Base-by-base conservation (phyloP, 1,140 invertebrate species). In the Antheraea mylitta region DNA sequence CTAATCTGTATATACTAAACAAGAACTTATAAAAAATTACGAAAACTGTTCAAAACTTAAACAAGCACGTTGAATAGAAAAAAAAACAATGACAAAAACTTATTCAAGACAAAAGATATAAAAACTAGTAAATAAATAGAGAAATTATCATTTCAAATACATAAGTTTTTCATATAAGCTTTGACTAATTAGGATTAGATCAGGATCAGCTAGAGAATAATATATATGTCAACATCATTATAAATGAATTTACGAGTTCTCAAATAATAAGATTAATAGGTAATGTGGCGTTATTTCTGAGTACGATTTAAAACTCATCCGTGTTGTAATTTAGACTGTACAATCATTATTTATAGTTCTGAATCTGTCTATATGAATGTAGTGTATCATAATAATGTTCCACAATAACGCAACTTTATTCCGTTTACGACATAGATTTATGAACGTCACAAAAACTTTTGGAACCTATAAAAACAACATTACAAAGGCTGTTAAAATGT, bases 401-500 rank as follows among this genome's bases (percentile, higher is more conserved):
- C 11, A 42, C 11, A 11, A n/a, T 13, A 53, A 53, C 1, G 45
- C 45, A 16, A 16, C 45, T 53, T 53, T 53, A n/a, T 53, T n/a
- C 45, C 2, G 9, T 53, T 53, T 53, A 53, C 45, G 45, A 53
- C 45, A 53, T 13, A 53, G 11, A 53, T 53, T 53, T 53, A 53
- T 53, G 7, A 13, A 53, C 11, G 11, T 16, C 16, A 53, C 45
- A 53, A 53, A 53, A 53, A 53, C 45, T 53, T 53, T 53, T 53
- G 11, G 45, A 53, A 53, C 7, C 45, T 1, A n/a, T 53, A 53
- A 11, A 53, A 53, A 53, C 7, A 53, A 53, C 13, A 53, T 53
- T 53, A 53, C 45, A 53, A 53, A 53, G 16, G 45, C 45, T 53
- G 45, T 61, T 61, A 19, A 61, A 61, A 61, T 30, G 60, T 61